phyloP scores from a whole-genome alignment of 2,113 vertebrate genomes.

The Callipepla californica region DNA sequence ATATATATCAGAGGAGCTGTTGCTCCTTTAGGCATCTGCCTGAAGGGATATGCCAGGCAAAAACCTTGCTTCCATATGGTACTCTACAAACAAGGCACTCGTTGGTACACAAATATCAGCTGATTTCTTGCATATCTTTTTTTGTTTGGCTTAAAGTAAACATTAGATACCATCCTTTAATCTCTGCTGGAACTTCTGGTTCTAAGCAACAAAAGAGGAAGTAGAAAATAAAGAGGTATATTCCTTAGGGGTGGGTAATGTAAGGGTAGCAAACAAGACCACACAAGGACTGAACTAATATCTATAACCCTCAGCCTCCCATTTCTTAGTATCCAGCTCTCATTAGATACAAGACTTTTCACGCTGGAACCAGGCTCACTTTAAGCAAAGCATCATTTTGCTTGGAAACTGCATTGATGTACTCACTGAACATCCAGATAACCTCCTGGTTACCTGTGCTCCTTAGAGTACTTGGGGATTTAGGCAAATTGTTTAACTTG shows the following conservation, averaged over 20 bases:
- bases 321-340: not conserved
- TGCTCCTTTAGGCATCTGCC: constrained; percentile 51
- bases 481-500: not conserved
- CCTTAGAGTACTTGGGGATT: not conserved
- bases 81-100: not conserved
- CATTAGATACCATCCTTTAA: not conserved
- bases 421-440: not conserved
- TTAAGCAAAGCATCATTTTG: not conserved
- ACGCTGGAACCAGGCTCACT: not conserved
- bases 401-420: not conserved
- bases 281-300: not conserved
- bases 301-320: not conserved
- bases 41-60: constrained; percentile 3
- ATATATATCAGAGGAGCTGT: constrained; percentile 31
- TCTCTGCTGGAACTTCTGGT: not conserved
- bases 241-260: not conserved
- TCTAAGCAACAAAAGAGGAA: not conserved
- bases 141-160: not conserved
- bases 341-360: not conserved
- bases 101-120: not conserved
- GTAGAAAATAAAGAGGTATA: not conserved
- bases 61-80: constrained; percentile 46
- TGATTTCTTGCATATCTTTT: constrained; percentile 8
- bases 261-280: rapidly evolving
- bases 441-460: not conserved